Evolutionary conservation across 2,888 invertebrate species (phyloP), one percentile per base, ranked within the genome.

Genomic region (Archips xylosteana): DNA sequence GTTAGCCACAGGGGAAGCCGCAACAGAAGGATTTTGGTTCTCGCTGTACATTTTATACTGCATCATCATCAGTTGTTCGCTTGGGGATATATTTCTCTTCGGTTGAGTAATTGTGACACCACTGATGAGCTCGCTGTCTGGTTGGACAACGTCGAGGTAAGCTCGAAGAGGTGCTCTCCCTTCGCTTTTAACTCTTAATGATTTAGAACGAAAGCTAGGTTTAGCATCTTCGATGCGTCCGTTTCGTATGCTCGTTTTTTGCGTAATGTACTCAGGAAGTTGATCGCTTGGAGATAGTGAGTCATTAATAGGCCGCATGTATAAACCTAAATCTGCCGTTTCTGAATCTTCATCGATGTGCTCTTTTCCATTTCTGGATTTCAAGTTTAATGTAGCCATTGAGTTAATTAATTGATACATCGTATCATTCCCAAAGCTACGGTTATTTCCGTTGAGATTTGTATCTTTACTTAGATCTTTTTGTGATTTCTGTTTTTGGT

Each of bases 181-280:
- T 88, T 94, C 94, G 82, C 93, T 94, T 87, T 94, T 94, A 57
- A 95, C 91, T 87, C 95, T 90, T 77, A 95, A 86, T 74, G 95
- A 95, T 87, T 95, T 95, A 75, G 95, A 95, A 79, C 94, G 94
- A 89, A 94, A 94, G 85, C 89, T 93, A 80, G 94, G 92, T 82
- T 90, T 94, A 76, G 79, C 83, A 80, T 89, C 90, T 84, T 92
- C 92, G 70, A 84, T 85, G 79, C 92, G 91, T 90, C 91, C 91
- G 85, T 86, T 92, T 83, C 87, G 89, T 83, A 85, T 88, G 86
- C 88, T 89, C 73, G 84, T 83, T 78, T 83, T 85, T 86, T 89
- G 91, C 83, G 87, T 85, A 83, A 83, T 93, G 89, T 85, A 89
- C 85, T 89, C 86, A 85, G 92, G 91, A 90, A 91, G 86, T 88